Evolutionary conservation across 2,113 vertebrate species (phyloP).

Genomic region (Myotis davidii): DNA sequence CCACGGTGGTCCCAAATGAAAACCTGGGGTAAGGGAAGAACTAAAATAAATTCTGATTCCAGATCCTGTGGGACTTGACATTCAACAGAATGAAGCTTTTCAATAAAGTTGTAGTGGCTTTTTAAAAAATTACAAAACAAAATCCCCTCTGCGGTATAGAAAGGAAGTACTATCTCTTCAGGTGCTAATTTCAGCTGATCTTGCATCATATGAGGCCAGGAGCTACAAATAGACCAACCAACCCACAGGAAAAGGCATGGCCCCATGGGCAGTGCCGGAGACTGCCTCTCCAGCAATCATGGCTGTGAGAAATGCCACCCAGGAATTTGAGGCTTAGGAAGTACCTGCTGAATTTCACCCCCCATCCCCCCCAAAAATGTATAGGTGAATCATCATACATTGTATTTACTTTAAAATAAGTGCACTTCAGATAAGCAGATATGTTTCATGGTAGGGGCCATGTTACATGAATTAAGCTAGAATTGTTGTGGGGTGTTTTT

Average conservation of each 20-base stretch:
- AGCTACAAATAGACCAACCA: background rate
- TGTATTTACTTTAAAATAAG: background rate
- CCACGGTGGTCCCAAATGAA: background rate
- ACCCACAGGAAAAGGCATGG: background rate
- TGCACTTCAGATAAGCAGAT: background rate
- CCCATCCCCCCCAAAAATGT: background rate
- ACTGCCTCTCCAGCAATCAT: background rate
- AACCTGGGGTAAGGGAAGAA: background rate
- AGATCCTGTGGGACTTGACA: background rate
- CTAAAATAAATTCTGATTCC: background rate
- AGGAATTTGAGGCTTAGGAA: background rate
- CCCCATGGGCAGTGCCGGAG: fast-evolving
- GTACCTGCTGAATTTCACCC: background rate
- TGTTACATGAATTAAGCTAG: background rate
- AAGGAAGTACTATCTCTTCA: background rate
- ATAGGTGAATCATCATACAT: background rate
- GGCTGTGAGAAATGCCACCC: background rate
- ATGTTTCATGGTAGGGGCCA: background rate
- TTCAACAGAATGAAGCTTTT: background rate
- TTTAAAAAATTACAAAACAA: slow-evolving; percentile 22
- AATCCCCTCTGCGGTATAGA: background rate
- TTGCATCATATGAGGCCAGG: background rate
- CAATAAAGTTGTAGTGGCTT: background rate
- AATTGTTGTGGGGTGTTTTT: background rate
- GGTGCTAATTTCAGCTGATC: slow-evolving; percentile 53